Base-by-base conservation (phyloP, 2,888 invertebrate genomes). In the Lacanobia wlatinum region DNA sequence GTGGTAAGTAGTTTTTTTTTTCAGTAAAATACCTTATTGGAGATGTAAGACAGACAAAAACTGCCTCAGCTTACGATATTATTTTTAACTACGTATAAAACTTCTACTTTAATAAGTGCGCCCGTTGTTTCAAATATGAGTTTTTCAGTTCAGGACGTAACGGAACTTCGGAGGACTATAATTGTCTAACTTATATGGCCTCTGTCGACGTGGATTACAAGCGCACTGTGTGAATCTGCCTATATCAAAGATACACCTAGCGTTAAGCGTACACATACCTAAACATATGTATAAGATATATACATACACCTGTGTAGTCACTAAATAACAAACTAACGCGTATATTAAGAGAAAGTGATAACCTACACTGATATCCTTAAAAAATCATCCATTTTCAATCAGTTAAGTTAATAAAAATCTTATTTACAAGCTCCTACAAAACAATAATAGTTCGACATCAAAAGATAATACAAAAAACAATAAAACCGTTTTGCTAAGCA, bases 311-410 rank as follows among this genome's bases (percentile, higher is more conserved):
- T 84, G 85, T 86, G 87, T 94, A 94, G 93, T 91, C 90, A 95
- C 94, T 95, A 95, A 94, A 95, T 95, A 96, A 95, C 95, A 95
- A 95, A 94, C 92, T 90, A 92, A 87, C 90, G 93, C 91, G 91
- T 92, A 92, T 89, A 92, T 87, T 91, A 91, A 82, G 87, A 89
- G 88, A 87, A 82, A 81, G 79, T 89, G 87, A 87, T 88, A 81
- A 82, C 87, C 75, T 84, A 89, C 84, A 84, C 78, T 76, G 80
- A 84, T 75, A 83, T 78, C 71, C 63, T 80, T 74, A 81, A 82
- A 80, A 79, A 76, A 81, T 53, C 68, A 78, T 78, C 70, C 82
- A 77, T 80, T 78, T 78, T 73, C 18, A 77, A 83, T 86, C 83
- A 80, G 87, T 90, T 89, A 91, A 91, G 89, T 93, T 93, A 94